Evolutionary conservation across 2,888 invertebrate genomes (phyloP).

Genomic region (Melinopterus prodromus): DNA sequence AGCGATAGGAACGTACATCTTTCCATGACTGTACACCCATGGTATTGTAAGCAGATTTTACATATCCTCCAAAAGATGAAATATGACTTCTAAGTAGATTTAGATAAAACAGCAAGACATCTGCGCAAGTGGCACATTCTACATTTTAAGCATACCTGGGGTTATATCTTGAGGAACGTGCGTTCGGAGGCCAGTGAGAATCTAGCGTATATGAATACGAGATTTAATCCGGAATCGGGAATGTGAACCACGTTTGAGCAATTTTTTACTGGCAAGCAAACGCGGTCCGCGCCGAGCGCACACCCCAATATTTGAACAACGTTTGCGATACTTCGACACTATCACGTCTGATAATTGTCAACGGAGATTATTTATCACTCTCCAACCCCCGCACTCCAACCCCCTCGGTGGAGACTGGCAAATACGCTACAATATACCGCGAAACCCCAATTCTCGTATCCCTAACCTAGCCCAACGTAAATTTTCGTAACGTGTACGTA

Average conservation of each 20-base stretch:
- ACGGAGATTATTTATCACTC: not conserved
- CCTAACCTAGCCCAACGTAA: not conserved
- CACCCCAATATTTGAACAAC: not conserved
- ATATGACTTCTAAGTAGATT: not conserved
- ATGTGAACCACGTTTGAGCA: not conserved
- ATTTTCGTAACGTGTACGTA: not conserved
- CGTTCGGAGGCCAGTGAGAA: not conserved
- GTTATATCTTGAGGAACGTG: conserved; percentile 4
- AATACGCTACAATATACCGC: not conserved
- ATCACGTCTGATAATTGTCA: not conserved
- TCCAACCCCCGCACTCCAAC: not conserved
- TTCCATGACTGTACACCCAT: no score
- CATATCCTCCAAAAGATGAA: not conserved
- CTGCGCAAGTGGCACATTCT: not conserved
- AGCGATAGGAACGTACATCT: no score
- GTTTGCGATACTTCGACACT: not conserved
- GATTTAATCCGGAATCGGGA: not conserved
- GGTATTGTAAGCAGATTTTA: no score
- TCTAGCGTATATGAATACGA: not conserved
- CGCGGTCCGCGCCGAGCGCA: not conserved
- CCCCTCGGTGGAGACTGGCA: not conserved
- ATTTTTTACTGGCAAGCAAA: not conserved
- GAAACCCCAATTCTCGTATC: not conserved
- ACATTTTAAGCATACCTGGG: not conserved
- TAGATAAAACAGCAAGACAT: not conserved